These are phyloP conservation scores for Lepilemur ruficaudatus DNA, from an alignment of 2,797 vertebrate species.

Conservation along the genomic window DNA sequence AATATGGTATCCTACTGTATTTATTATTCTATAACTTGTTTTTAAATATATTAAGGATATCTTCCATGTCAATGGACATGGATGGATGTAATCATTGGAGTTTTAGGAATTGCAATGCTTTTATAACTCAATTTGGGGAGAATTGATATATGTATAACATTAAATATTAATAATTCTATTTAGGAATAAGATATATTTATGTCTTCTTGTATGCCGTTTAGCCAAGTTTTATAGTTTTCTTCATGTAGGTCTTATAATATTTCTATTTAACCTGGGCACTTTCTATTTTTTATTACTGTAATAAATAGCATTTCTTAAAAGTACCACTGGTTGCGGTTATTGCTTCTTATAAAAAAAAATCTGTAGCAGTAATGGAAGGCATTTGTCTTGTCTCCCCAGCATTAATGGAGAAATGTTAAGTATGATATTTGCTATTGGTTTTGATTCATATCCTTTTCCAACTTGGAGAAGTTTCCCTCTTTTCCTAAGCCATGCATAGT, in stretches of 20 bases:
- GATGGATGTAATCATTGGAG: background rate
- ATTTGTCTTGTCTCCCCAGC: background rate
- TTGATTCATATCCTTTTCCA: background rate
- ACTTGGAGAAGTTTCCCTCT: background rate
- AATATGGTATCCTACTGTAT: background rate
- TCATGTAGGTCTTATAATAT: background rate
- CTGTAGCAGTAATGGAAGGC: background rate
- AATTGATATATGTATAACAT: background rate
- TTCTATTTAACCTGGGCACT: background rate
- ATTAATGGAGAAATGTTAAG: background rate
- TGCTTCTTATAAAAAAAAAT: background rate
- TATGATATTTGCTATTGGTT: background rate
- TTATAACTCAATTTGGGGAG: background rate
- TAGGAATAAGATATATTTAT: background rate
- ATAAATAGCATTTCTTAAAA: background rate
- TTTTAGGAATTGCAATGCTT: background rate
- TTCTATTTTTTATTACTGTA: background rate
- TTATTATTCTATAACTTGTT: background rate
- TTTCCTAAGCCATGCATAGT: background rate
- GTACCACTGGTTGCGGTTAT: background rate
- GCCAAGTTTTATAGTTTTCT: background rate
- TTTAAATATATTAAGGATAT: background rate
- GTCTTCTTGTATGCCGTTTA: background rate
- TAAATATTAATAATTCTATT: constrained; percentile 40
- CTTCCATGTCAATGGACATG: background rate